Conservation (phyloP, 2,113 vertebrate genomes). For the Sinocyclocheilus anophthalmus region DNA sequence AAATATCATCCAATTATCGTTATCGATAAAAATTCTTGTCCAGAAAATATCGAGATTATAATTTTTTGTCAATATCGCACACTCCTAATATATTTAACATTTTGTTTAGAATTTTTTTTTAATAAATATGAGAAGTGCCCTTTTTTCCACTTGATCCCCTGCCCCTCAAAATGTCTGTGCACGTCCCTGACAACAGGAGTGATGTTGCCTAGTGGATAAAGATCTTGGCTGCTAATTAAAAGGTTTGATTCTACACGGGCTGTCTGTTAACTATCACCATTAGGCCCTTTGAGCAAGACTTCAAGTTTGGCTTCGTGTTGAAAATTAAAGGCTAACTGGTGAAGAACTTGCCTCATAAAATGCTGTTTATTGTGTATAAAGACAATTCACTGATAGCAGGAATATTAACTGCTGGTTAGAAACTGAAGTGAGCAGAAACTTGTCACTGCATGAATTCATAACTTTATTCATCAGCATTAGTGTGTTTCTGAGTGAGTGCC, state of each 20-base stretch:
- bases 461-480: conserved; percentile 36
- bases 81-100: too few relatives aligned
- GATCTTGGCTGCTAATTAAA: neutral
- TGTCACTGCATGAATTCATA: neutral
- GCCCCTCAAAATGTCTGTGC: too few relatives aligned
- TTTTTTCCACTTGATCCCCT: too few relatives aligned
- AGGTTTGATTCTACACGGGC: neutral
- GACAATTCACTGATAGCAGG: conserved; percentile 2
- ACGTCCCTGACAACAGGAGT: too few relatives aligned
- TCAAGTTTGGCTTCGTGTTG: neutral
- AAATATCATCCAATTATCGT: too few relatives aligned
- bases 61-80: too few relatives aligned
- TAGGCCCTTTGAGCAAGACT: conserved; percentile 1
- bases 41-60: too few relatives aligned
- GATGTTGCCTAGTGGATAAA: neutral
- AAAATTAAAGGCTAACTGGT: neutral
- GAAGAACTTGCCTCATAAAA: neutral
- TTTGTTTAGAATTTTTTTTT: too few relatives aligned
- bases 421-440: conserved; percentile 6
- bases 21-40: too few relatives aligned
- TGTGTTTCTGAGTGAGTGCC: neutral
- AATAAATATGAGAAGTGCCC: too few relatives aligned
- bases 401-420: conserved; percentile 28
- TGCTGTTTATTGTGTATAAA: conserved; percentile 8
- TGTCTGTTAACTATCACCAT: neutral